These are phyloP conservation scores for Latrodectus hesperus DNA, from an alignment of 2,888 invertebrate species.

Conservation along the genomic window DNA sequence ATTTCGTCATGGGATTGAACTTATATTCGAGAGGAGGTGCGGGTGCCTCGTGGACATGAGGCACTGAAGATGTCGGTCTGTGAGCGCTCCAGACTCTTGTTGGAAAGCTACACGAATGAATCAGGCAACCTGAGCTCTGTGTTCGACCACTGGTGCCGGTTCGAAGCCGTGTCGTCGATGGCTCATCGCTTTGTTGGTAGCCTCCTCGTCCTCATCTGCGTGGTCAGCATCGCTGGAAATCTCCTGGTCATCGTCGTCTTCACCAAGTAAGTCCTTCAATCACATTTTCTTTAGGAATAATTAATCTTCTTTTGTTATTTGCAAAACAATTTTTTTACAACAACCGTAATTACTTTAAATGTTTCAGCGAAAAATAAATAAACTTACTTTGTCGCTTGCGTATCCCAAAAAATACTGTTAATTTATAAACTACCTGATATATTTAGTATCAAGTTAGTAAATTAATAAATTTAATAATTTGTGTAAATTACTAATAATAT, in stretches of 20 bases:
- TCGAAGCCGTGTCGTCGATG: not conserved
- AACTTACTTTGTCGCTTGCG: no score
- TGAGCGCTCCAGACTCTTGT: conserved; percentile 9
- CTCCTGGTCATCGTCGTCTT: conserved; percentile 48
- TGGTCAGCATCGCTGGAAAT: conserved; percentile 33
- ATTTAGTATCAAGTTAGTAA: no score
- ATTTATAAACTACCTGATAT: no score
- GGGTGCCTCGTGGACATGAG: no score
- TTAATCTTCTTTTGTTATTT: not conserved
- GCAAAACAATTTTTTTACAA: no score
- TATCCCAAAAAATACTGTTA: no score
- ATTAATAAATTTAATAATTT: no score
- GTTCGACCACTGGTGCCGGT: conserved; percentile 47
- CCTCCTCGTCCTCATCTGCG: conserved; percentile 31
- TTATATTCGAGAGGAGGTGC: no score
- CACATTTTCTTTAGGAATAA: not conserved
- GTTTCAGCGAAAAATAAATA: no score
- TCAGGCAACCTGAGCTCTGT: conserved; percentile 1
- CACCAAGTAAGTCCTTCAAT: conserved; percentile 30
- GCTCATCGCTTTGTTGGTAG: conserved; percentile 29
- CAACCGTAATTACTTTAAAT: no score
- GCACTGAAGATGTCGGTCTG: conserved; percentile 37
- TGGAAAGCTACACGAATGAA: conserved; percentile 25
- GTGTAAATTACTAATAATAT: no score
- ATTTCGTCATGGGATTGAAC: no score